A percentile compares a stretch with the other conserved stretches of the same genome.
phyloP scores from a whole-genome alignment of 2,797 vertebrate genomes.

The Chloroceryle inda region DNA sequence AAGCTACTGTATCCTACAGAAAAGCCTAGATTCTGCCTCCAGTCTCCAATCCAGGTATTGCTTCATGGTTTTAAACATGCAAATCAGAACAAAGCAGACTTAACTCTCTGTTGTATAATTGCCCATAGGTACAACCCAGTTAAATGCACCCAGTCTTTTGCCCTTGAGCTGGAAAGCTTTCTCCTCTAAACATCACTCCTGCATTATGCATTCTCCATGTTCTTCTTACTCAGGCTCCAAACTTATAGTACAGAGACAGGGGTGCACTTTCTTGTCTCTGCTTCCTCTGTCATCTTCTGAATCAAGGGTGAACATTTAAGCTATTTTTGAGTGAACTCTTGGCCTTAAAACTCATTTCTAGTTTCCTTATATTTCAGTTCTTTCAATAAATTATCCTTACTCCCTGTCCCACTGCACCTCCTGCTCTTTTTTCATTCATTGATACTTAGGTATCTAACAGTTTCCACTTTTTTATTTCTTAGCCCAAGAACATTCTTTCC shows the following conservation, averaged over 20 bases:
- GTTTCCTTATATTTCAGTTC: background rate
- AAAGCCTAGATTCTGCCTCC: background rate
- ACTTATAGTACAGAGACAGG: background rate
- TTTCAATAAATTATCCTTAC: background rate
- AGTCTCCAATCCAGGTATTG: background rate
- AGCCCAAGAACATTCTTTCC: background rate
- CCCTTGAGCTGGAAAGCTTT: background rate
- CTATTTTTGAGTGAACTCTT: background rate
- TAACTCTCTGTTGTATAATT: background rate
- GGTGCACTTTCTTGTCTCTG: background rate
- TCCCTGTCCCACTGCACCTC: background rate
- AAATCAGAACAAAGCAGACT: background rate
- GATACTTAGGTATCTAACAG: background rate
- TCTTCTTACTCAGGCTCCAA: background rate
- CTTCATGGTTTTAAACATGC: background rate
- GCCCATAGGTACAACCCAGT: background rate
- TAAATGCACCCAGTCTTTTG: background rate
- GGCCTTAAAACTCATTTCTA: background rate
- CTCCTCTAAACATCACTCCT: background rate
- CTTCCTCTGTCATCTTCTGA: background rate
- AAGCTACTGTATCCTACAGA: background rate
- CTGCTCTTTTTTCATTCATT: background rate
- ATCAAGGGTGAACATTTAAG: background rate
- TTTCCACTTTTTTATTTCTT: background rate
- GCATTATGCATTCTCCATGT: background rate